Base-by-base conservation (phyloP, 2,888 invertebrate species). In the Capitulum mitella region DNA sequence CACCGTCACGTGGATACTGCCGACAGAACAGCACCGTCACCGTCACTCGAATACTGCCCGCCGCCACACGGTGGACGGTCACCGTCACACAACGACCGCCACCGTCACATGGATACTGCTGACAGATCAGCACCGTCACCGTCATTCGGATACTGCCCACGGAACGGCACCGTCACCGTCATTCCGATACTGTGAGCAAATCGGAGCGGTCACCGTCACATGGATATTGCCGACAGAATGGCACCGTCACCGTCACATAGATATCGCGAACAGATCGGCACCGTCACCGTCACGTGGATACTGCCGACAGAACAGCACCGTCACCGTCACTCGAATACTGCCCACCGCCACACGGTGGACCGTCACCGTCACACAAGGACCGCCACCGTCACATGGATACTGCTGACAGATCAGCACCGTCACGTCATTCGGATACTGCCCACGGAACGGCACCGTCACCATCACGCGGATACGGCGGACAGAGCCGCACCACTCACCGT, bases 21-120 rank as follows among this genome's bases (percentile, higher is more conserved):
- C 70, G 90, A 89, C 80, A 90, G 85, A n/a, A n/a, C 26, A 87
- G 46, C 19, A 92, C 88, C 77, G 90, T 90, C 32, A 88, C 77
- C 6, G 85, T 85, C 82, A 92, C 88, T 81, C 92, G 88, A 26
- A 89, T 82, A 84, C 92, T 92, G 85, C 26, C n/a, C n/a, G n/a
- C n/a, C n/a, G n/a, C 79, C 54, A 79, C 29, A 74, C 1, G 26
- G 32, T 29, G 76, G 61, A n/a, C 61, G 37, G 34, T 70, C 78
- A 79, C 58, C 32, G 22, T 22, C 6, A 58, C n/a, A 78, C 75
- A 22, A 40, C 79, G 37, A n/a, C n/a, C n/a, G n/a, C n/a, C n/a
- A n/a, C n/a, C n/a, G n/a, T n/a, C n/a, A n/a, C n/a, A n/a, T n/a
- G n/a, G n/a, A n/a, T n/a, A n/a, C n/a, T n/a, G n/a, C n/a, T n/a